Evolutionary conservation across 2,113 vertebrate genomes (phyloP).

Genomic region (Misgurnus mizolepis): DNA sequence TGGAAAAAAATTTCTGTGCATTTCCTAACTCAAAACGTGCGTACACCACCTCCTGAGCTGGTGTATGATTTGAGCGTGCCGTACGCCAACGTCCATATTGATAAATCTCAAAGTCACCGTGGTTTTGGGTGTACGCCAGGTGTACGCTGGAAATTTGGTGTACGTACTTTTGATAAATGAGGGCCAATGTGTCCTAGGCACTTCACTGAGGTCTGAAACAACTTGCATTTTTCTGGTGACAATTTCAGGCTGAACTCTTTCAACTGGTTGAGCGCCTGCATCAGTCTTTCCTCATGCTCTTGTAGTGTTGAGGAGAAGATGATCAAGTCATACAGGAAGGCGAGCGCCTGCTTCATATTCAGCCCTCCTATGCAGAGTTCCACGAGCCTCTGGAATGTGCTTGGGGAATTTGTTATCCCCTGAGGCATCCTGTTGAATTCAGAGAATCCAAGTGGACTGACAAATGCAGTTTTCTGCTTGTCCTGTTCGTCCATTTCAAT

Average conservation of each 20-base stretch:
- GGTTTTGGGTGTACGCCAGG: no score
- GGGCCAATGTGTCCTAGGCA: not conserved
- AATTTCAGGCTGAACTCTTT: not conserved
- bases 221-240: not conserved
- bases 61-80: no score
- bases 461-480: not conserved
- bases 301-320: not conserved
- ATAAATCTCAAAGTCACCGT: no score
- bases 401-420: not conserved
- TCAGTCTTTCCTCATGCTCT: not conserved
- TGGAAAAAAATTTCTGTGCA: no score
- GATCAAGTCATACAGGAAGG: not conserved
- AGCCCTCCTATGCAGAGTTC: not conserved
- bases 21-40: no score
- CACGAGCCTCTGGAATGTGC: not conserved
- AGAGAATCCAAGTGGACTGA: not conserved
- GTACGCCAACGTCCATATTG: no score
- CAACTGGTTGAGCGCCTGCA: not conserved
- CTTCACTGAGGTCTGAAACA: not conserved
- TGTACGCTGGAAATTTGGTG: no score
- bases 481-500: not conserved
- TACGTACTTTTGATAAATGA: no score
- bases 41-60: no score
- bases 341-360: not conserved
- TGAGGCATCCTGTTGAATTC: conserved; percentile 6